Base-by-base conservation (phyloP, 1,140 invertebrate species). In the Globodera rostochiensis region DNA sequence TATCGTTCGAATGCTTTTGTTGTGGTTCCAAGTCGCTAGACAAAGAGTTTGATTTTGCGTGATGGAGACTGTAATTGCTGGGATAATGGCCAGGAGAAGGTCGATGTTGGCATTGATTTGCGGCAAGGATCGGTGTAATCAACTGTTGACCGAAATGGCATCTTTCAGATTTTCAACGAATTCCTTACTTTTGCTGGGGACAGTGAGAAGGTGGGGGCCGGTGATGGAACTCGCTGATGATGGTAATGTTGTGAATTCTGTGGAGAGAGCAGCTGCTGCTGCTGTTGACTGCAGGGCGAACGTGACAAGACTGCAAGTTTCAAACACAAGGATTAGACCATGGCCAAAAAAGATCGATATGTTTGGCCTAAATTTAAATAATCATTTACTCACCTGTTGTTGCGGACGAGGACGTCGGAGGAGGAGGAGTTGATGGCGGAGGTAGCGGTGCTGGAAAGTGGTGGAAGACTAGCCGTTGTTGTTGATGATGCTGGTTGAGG, bases 211-310 rank as follows among this genome's bases (percentile, higher is more conserved):
- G 45, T 53, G 8, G 83, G 83, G 21, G 83, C 83, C 21, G 83
- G 83, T 49, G 83, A 84, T 47, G 83, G 83, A 7, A 84, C 83
- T 50, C 83, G 53, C 47, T 69, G 77, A 36, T 78, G 46, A n/a
- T 70, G 8, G 7, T 19, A 57, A n/a, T 19, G 7, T 36, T 50
- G 5, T 19, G 57, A 46, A 75, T 74, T 74, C 19, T 47, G 25
- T 45, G 57, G 57, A 19, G 57, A 66, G 25, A 70, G 77, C 25
- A 71, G 66, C 53, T 66, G 64, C 25, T 77, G 66, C 53, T 66
- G 64, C 25, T 77, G 77, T 49, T 69, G 77, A 78, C 64, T 74
- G 50, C 74, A 36, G 36, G 74, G 57, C 57, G 19, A 64, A 19
- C 57, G 57, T 64, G 57, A 64, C 57, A 19, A 64, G 19, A 64